phyloP scores from a whole-genome alignment of 2,113 vertebrate genomes.

The Platycercus adscitus region DNA sequence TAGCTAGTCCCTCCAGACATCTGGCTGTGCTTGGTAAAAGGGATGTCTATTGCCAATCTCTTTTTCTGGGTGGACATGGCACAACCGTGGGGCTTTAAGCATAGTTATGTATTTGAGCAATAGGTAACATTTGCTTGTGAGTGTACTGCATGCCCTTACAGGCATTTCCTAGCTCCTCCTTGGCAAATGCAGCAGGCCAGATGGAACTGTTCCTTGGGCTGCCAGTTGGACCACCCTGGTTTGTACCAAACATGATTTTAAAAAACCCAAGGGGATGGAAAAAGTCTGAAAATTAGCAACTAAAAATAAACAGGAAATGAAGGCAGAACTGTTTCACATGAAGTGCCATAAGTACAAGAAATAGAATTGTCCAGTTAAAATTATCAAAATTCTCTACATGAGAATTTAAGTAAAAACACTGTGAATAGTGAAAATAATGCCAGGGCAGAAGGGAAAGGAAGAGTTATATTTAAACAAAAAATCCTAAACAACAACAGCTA shows the following conservation, averaged over 20 bases:
- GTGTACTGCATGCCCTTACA: constrained; percentile 29
- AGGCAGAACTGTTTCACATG: constrained; percentile 41
- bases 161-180: constrained; percentile 56
- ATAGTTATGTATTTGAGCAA: background rate
- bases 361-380: constrained; percentile 29
- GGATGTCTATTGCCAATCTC: background rate
- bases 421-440: background rate
- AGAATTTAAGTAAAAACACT: constrained; percentile 23
- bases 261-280: constrained; percentile 58
- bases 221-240: constrained; percentile 71
- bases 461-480: background rate
- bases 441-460: constrained; percentile 1
- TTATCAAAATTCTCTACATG: background rate
- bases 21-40: background rate
- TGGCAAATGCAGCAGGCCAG: constrained; percentile 64
- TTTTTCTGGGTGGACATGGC: background rate
- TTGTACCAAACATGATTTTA: constrained; percentile 64
- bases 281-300: constrained; percentile 64
- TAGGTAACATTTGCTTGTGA: constrained; percentile 38
- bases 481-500: background rate
- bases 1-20: background rate
- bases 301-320: constrained; percentile 70
- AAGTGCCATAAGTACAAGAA: constrained; percentile 30
- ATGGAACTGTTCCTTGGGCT: constrained; percentile 69
- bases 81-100: background rate